phyloP scores from a whole-genome alignment of 1,140 invertebrate species.

The Brachionus rubens region DNA sequence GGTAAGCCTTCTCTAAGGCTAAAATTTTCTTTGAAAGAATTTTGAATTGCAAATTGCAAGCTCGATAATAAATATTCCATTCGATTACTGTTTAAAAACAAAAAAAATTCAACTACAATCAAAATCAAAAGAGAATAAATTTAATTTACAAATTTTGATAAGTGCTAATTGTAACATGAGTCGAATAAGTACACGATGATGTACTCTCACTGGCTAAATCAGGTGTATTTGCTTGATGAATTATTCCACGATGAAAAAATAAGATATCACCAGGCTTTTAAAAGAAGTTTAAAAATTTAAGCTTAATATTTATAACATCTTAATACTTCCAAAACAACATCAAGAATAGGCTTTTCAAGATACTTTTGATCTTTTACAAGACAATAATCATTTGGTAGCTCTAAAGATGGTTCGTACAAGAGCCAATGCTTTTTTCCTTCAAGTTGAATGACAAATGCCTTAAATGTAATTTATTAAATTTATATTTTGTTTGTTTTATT shows the following conservation, averaged over 20 bases:
- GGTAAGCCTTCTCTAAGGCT: not conserved
- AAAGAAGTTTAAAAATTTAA: not conserved
- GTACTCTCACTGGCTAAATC: not conserved
- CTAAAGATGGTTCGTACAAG: not conserved
- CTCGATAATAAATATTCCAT: not conserved
- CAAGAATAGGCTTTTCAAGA: not conserved
- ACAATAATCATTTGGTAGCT: not conserved
- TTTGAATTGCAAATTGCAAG: not conserved
- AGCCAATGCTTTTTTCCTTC: slow-evolving; percentile 1
- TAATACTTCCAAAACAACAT: not conserved
- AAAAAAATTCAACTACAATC: not conserved
- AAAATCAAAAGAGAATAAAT: not conserved
- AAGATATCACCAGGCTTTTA: not conserved
- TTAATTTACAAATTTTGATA: not conserved
- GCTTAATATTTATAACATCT: not conserved
- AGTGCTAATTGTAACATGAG: not conserved
- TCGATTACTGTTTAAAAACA: not conserved
- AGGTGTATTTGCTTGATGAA: not conserved
- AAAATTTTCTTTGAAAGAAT: not conserved
- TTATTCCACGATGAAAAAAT: not conserved
- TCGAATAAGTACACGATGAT: not conserved
- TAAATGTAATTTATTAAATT: not conserved
- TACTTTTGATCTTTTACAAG: not conserved
- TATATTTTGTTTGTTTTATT: too few species aligned
- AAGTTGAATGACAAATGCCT: not conserved